Evolutionary conservation across 2,113 vertebrate genomes (phyloP).

Genomic region (Aptenodytes patagonicus): DNA sequence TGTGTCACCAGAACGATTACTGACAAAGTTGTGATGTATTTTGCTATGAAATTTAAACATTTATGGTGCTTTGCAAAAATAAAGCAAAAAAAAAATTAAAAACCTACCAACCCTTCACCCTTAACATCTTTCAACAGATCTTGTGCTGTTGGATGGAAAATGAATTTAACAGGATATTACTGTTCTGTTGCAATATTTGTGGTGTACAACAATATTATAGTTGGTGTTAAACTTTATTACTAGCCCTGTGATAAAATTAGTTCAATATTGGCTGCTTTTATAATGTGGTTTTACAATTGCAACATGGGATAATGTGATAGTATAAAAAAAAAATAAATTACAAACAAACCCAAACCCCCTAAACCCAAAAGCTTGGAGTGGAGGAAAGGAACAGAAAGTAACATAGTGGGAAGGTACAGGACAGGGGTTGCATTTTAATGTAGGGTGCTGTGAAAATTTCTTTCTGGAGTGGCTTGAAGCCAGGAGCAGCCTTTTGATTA

Average conservation of each 20-base stretch:
- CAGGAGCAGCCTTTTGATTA: conserved; percentile 29
- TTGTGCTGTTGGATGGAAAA: conserved; percentile 50
- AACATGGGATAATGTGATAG: conserved; percentile 60
- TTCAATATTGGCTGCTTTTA: conserved; percentile 68
- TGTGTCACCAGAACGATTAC: background rate
- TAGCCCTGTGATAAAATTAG: conserved; percentile 69
- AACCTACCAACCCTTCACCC: conserved; percentile 14
- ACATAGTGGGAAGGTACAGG: background rate
- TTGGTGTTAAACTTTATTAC: conserved; percentile 74
- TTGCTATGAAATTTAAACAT: conserved; percentile 46
- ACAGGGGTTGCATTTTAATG: background rate
- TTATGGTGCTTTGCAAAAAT: background rate
- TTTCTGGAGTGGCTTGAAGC: background rate
- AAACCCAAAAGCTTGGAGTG: background rate
- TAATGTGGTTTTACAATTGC: conserved; percentile 66
- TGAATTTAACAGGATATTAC: conserved; percentile 75
- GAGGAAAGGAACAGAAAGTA: conserved; percentile 5
- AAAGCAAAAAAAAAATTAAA: background rate
- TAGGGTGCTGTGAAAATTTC: background rate
- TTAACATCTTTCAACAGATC: conserved; percentile 62
- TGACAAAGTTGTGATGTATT: background rate
- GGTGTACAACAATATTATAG: conserved; percentile 69
- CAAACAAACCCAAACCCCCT: background rate
- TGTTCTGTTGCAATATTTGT: conserved; percentile 68
- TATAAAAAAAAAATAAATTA: background rate